Conservation (phyloP, 2,113 vertebrate genomes). For the Blennius ocellaris region DNA sequence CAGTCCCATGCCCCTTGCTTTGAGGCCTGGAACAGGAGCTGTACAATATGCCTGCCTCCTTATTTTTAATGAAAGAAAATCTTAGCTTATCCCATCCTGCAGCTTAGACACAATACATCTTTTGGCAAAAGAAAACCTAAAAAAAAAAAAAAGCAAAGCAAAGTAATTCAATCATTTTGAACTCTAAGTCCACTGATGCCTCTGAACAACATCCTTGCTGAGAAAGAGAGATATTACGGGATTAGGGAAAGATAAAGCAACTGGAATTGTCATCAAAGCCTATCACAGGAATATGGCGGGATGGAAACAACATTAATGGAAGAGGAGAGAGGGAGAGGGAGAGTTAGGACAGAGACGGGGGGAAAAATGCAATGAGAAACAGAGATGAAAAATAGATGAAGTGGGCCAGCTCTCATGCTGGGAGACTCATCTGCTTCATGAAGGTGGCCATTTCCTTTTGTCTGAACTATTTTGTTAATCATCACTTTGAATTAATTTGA, state of each 20-base stretch:
- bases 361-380: conserved; percentile 8
- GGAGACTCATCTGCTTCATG: conserved; percentile 67
- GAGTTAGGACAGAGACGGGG: conserved; percentile 21
- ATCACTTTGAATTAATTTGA: conserved; percentile 49
- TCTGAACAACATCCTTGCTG: not conserved
- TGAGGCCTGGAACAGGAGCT: conserved; percentile 8
- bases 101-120: conserved; percentile 28
- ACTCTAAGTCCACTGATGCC: not conserved
- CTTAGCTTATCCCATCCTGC: conserved; percentile 24
- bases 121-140: conserved; percentile 4
- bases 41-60: not conserved
- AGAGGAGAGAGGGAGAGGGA: conserved; percentile 15
- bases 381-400: conserved; percentile 74
- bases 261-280: not conserved
- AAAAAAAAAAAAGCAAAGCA: conserved; percentile 7
- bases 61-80: conserved; percentile 17
- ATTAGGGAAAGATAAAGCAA: conserved; percentile 17
- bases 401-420: conserved; percentile 70
- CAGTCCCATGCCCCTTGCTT: conserved; percentile 34
- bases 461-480: conserved; percentile 45
- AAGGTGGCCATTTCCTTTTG: conserved; percentile 59
- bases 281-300: conserved; percentile 2
- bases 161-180: not conserved
- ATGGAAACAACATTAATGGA: conserved; percentile 36
- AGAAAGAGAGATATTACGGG: not conserved